phyloP scores from a whole-genome alignment of 2,113 vertebrate species.

The Rattus norvegicus region GRCr8 NC_086021.1:83239501-83240000 shows the following conservation, averaged over 20 bases:
- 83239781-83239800: conserved; percentile 10
- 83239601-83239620: neutral
- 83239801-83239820: conserved; percentile 32
- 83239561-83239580: conserved; percentile 44
- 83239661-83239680: conserved; percentile 20
- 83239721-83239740: neutral
- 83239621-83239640: conserved; percentile 43
- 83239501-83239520: neutral
- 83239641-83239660: neutral
- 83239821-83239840: neutral
- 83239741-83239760: conserved; percentile 25
- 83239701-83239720: neutral
- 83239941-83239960: conserved; percentile 77
- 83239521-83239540: neutral
- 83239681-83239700: conserved; percentile 22
- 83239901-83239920: conserved; percentile 70
- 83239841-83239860: conserved; percentile 58
- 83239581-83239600: conserved; percentile 32
- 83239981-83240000: conserved; percentile 59
- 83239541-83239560: conserved; percentile 22
- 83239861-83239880: conserved; percentile 68
- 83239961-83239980: conserved; percentile 67
- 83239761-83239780: conserved; percentile 19
- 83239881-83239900: conserved; percentile 78
- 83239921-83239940: conserved; percentile 76